These are phyloP conservation scores for Drosophila suzukii DNA, from an alignment of 1,140 invertebrate species.

Conservation along the genomic window DNA sequence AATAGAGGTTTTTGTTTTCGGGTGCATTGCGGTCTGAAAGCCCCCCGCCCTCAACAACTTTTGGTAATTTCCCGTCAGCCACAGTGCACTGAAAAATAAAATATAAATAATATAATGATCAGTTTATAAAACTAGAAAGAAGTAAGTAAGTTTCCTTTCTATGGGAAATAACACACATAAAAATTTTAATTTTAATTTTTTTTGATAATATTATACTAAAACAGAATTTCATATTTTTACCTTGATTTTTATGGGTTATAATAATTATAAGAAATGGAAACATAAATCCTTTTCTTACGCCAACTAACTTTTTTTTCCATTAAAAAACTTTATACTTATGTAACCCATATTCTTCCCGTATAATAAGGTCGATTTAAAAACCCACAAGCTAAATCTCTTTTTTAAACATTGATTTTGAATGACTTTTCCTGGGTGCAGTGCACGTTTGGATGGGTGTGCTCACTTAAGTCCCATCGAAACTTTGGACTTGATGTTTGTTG, in stretches of 20 bases:
- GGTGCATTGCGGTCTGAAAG: conserved; percentile 35
- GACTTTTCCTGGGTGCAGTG: conserved; percentile 4
- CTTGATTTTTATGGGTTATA: too few relatives aligned
- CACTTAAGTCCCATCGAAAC: conserved; percentile 40
- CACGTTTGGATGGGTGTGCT: conserved; percentile 16
- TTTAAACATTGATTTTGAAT: neutral
- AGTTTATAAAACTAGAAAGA: too few relatives aligned
- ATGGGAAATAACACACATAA: too few relatives aligned
- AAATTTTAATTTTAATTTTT: too few relatives aligned
- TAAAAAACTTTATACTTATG: neutral
- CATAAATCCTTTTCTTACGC: too few relatives aligned
- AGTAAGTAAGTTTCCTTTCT: too few relatives aligned
- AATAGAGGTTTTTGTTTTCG: conserved; percentile 53
- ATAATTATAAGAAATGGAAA: too few relatives aligned
- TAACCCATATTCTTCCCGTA: neutral
- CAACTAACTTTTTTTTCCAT: neutral
- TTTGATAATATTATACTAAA: too few relatives aligned
- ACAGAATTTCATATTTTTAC: too few relatives aligned
- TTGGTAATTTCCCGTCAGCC: conserved; percentile 37
- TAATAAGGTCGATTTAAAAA: neutral
- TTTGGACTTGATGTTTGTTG: conserved; percentile 24
- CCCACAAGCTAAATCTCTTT: neutral
- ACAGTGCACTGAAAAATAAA: conserved; percentile 9
- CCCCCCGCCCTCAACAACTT: conserved; percentile 27
- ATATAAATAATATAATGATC: too few relatives aligned